Conservation (phyloP, 2,113 vertebrate genomes). For the Eulacestoma nigropectus region DNA sequence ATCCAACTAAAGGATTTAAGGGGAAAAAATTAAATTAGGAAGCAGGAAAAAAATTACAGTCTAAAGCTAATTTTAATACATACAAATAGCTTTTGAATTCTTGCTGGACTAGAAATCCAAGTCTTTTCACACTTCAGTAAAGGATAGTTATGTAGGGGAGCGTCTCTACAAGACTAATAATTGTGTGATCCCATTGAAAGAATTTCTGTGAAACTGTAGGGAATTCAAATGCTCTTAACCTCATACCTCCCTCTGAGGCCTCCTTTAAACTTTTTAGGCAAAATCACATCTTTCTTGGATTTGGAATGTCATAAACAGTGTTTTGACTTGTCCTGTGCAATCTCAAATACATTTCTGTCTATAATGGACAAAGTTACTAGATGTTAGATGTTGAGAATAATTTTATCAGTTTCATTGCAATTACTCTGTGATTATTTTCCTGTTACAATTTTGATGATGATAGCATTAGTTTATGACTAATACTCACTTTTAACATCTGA, state of each 20-base stretch:
- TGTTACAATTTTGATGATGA: neutral
- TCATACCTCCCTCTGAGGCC: neutral
- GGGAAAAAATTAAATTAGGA: neutral
- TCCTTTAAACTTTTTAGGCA: neutral
- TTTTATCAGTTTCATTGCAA: neutral
- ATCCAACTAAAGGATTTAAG: neutral
- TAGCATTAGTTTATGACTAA: neutral
- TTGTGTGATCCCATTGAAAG: neutral
- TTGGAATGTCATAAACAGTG: neutral
- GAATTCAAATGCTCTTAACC: neutral
- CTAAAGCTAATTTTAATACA: neutral
- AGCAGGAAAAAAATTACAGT: neutral
- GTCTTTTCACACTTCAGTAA: neutral
- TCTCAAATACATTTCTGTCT: neutral
- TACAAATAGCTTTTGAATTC: neutral
- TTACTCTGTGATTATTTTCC: neutral
- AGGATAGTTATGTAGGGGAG: neutral
- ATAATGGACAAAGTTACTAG: neutral
- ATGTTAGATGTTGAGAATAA: neutral
- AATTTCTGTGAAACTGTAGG: neutral
- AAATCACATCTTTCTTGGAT: neutral
- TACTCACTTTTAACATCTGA: neutral
- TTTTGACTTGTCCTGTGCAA: neutral
- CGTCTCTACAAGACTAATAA: neutral
- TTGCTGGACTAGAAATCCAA: neutral